Base-by-base conservation (phyloP, 2,888 invertebrate species). In the Dendrolimus pini region DNA sequence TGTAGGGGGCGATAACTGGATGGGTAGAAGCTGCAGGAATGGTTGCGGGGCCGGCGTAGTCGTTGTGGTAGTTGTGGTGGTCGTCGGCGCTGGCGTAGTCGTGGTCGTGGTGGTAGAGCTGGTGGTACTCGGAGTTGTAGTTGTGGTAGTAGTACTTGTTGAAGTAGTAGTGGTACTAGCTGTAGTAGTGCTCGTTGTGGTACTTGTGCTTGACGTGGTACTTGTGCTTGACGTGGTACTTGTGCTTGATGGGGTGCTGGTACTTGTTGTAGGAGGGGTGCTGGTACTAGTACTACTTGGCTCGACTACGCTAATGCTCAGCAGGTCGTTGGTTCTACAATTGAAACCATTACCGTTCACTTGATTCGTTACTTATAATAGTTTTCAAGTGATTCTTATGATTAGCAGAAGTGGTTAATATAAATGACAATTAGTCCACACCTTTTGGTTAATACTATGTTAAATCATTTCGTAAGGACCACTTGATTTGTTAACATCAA, bases 1-100 rank as follows among this genome's bases (percentile, higher is more conserved):
- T 10, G 74, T 73, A 47, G 47, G 47, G 9, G 10, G 47, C 47
- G 74, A 68, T 41, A 70, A 80, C 65, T 84, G 82, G 65, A 92
- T 87, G 41, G 91, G 92, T 66, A 89, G 72, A 62, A 89, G 72
- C 65, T 89, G 89, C 64, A 89, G 74, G 80, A 84, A 89, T 12
- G 90, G 88, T 18, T 76, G 78, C 61, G 78, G 72, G 54, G 77
- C 67, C 63, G 80, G 75, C 56, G 74, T 69, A 9, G 74, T 69
- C 1, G 75, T 75, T 9, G 79, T 75, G 7, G 74, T 67, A 13
- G 69, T 66, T 52, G 75, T 64, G 47, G 79, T 77, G n/a, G 82
- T 78, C 56, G 78, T 71, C 53, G 74, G 72, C 55, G 80, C 68
- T 9, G 78, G 74, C 1, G 84, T 78, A 9, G 80, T 83, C 3